A percentile compares a stretch with the other conserved stretches of the same genome.
phyloP scores from a whole-genome alignment of 2,113 vertebrate species.

The Sander vitreus region DNA sequence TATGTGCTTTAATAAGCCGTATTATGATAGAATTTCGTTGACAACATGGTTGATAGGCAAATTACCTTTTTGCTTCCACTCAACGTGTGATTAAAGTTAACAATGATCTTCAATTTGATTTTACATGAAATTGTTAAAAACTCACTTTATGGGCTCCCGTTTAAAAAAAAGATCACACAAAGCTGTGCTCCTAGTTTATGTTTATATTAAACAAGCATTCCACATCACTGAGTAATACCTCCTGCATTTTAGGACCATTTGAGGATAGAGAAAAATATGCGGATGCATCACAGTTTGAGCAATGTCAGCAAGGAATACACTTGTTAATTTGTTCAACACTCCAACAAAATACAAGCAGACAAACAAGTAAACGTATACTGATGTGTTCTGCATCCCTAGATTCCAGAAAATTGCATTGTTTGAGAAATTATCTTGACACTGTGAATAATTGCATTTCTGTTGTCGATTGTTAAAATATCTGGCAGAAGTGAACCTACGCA shows the following conservation, averaged over 20 bases:
- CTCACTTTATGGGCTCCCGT: background rate
- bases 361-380: background rate
- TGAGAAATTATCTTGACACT: constrained; percentile 26
- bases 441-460: background rate
- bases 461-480: constrained; percentile 4
- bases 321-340: background rate
- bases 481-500: background rate
- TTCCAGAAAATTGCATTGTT: background rate
- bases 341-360: background rate
- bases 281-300: constrained; percentile 5
- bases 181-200: background rate
- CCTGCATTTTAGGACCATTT: constrained; percentile 28
- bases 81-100: constrained; percentile 38
- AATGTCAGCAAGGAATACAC: constrained; percentile 12
- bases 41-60: constrained; percentile 7
- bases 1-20: constrained; percentile 4
- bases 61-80: constrained; percentile 14
- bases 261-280: constrained; percentile 7
- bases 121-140: constrained; percentile 15
- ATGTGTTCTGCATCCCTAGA: background rate
- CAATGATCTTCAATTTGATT: constrained; percentile 33
- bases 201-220: constrained; percentile 29
- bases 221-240: constrained; percentile 18
- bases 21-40: constrained; percentile 18
- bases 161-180: background rate